A percentile compares a stretch with the other conserved stretches of the same genome.
Conservation (phyloP, 2,113 vertebrate genomes). For the Pomatorhinus ruficollis region DNA sequence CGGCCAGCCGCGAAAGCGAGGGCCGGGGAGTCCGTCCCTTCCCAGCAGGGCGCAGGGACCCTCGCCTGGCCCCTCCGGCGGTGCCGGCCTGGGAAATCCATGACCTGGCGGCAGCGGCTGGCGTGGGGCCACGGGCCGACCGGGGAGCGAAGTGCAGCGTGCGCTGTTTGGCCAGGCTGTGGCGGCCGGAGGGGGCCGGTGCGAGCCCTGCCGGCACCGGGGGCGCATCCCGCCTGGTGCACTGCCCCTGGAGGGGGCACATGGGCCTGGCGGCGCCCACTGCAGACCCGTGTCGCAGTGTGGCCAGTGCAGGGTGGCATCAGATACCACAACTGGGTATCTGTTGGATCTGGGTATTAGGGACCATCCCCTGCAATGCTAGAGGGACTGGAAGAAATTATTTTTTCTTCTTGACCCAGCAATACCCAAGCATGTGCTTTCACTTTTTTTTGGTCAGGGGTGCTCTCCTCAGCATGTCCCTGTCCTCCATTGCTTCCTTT, state of each 20-base stretch:
- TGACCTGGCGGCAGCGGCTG: conserved; percentile 32
- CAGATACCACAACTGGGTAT: fast-evolving
- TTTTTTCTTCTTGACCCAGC: background rate
- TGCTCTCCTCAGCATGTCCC: background rate
- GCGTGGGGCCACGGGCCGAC: background rate
- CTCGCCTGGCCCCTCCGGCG: background rate
- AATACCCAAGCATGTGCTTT: background rate
- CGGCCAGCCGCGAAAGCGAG: background rate
- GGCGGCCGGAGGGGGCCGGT: background rate
- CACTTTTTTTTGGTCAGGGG: background rate
- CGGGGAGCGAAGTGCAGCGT: background rate
- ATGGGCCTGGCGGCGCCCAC: background rate
- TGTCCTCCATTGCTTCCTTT: background rate
- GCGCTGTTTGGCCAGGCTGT: background rate
- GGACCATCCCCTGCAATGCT: background rate
- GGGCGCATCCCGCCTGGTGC: background rate
- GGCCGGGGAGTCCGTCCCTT: background rate
- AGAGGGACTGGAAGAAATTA: background rate
- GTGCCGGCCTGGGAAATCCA: conserved; percentile 37
- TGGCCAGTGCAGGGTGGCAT: background rate
- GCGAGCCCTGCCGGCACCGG: background rate
- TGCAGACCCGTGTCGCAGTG: too few relatives aligned
- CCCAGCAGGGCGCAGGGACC: background rate
- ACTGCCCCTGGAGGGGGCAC: background rate
- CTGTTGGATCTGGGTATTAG: background rate